Evolutionary conservation across 2,888 invertebrate species (phyloP).

Genomic region (Morinoia aosen): DNA sequence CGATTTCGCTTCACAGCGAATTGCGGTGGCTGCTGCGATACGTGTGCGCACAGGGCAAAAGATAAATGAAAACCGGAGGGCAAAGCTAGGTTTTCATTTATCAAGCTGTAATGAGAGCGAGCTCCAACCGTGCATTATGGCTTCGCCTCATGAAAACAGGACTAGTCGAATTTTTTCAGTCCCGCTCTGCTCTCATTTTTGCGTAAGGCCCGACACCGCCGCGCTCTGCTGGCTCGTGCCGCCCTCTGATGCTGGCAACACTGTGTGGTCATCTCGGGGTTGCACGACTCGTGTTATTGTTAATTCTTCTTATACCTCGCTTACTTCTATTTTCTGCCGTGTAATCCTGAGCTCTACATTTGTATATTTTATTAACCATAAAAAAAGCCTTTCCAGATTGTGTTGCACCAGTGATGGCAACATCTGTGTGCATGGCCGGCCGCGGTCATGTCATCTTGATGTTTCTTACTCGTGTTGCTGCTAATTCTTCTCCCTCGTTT

Average conservation of each 20-base stretch:
- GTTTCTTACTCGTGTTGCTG: no score
- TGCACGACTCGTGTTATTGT: no score
- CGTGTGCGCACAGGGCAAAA: neutral
- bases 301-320: no score
- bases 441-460: no score
- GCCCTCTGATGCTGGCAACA: neutral
- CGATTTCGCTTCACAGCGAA: neutral
- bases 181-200: neutral
- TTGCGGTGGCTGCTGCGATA: neutral
- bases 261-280: neutral
- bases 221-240: neutral
- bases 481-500: no score
- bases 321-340: no score
- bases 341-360: no score
- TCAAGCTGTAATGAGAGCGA: conserved; percentile 46
- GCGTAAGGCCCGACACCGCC: neutral
- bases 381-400: no score
- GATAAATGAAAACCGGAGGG: neutral
- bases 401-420: no score
- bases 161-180: neutral
- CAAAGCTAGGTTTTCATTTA: conserved; percentile 33
- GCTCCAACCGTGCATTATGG: neutral
- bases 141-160: neutral
- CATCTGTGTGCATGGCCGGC: no score
- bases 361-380: no score